Conservation (phyloP, 2,113 vertebrate species). For the Phylloscopus trochilus region DNA sequence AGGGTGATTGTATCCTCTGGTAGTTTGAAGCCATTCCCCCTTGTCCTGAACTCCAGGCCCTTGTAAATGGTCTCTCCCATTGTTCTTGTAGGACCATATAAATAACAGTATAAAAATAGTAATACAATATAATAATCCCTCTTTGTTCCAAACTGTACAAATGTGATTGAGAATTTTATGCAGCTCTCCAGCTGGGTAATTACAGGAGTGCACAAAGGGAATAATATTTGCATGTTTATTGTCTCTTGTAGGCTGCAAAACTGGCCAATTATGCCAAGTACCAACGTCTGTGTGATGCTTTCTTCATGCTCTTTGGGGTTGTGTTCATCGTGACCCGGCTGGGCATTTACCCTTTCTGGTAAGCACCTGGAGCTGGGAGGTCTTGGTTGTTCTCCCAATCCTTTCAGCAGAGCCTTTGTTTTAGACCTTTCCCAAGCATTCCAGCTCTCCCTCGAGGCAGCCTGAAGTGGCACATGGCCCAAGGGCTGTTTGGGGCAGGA, state of each 20-base stretch:
- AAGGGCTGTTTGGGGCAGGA: background rate
- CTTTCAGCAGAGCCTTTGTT: background rate
- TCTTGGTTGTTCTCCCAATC: background rate
- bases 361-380: constrained; percentile 54
- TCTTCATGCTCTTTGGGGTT: constrained; percentile 88
- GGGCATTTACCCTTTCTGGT: constrained; percentile 92
- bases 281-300: constrained; percentile 87
- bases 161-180: background rate
- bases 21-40: background rate
- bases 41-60: background rate
- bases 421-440: background rate
- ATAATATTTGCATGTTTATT: background rate
- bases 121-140: background rate
- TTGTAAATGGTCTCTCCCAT: background rate
- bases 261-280: constrained; percentile 95
- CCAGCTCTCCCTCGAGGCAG: background rate
- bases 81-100: background rate
- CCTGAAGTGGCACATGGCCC: background rate
- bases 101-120: background rate
- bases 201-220: background rate
- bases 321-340: constrained; percentile 89
- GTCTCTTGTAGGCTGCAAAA: constrained; percentile 85
- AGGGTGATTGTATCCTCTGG: background rate
- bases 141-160: background rate
- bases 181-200: background rate